phyloP scores from a whole-genome alignment of 2,888 invertebrate species.

The Himalopsyche anomala region DNA sequence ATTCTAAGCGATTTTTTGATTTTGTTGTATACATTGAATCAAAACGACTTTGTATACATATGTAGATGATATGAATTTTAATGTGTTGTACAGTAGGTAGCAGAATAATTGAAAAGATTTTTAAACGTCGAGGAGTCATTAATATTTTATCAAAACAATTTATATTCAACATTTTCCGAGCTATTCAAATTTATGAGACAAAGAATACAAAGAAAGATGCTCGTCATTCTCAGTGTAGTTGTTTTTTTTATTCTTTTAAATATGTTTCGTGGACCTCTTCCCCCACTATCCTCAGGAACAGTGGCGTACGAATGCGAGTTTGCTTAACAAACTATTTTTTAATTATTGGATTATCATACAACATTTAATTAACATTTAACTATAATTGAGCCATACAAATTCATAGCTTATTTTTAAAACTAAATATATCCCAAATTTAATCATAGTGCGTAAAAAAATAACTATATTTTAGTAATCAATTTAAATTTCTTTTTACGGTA shows the following conservation, averaged over 20 bases:
- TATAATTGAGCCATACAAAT: no score
- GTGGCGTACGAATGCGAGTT: background rate
- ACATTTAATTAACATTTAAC: no score
- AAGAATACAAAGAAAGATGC: constrained; percentile 47
- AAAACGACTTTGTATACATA: background rate
- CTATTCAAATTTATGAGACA: constrained; percentile 48
- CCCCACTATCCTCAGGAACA: constrained; percentile 16
- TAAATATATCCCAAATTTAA: no score
- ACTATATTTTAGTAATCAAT: no score
- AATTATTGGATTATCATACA: no score
- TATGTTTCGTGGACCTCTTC: constrained; percentile 45
- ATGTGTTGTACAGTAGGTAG: background rate
- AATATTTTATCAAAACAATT: constrained; percentile 42
- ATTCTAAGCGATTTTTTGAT: no score
- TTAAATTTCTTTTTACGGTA: no score
- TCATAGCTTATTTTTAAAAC: no score
- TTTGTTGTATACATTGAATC: background rate
- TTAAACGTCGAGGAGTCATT: constrained; percentile 40
- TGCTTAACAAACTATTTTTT: no score
- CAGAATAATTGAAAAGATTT: constrained; percentile 32
- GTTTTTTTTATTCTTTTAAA: constrained; percentile 54
- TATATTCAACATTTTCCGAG: constrained; percentile 39
- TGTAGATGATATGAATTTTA: constrained; percentile 28
- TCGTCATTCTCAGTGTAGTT: constrained; percentile 47
- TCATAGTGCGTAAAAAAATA: no score